phyloP scores from a whole-genome alignment of 2,113 vertebrate species.

The Poicephalus meyeri region DNA sequence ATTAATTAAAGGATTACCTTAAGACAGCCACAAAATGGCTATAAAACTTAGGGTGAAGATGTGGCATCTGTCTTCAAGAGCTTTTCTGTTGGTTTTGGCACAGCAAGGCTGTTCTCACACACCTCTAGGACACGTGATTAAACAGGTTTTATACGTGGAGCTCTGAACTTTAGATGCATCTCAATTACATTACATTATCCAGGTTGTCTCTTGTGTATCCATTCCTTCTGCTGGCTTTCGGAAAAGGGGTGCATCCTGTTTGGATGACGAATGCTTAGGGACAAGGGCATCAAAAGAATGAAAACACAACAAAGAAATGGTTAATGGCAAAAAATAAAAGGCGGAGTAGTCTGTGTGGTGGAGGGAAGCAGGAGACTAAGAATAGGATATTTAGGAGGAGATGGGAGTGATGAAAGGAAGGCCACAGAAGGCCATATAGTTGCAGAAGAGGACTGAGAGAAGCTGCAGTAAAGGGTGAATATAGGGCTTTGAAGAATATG shows the following conservation, averaged over 20 bases:
- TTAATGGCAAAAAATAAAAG: neutral
- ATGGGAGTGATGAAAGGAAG: rapidly evolving
- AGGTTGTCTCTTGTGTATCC: neutral
- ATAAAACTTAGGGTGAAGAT: neutral
- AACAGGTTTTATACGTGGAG: neutral
- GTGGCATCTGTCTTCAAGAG: neutral
- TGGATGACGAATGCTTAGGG: neutral
- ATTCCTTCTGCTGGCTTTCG: neutral
- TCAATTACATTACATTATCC: neutral
- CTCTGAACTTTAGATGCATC: neutral
- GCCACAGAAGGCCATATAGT: neutral
- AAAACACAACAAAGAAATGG: neutral
- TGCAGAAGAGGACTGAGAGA: neutral
- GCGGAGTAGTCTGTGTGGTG: neutral
- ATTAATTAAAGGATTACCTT: neutral
- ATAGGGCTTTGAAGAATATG: neutral
- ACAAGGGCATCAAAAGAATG: neutral
- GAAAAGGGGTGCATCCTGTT: neutral
- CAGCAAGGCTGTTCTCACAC: neutral
- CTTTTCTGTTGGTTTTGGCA: neutral
- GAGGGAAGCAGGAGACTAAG: neutral
- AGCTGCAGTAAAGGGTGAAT: neutral
- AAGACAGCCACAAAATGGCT: neutral
- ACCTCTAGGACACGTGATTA: neutral
- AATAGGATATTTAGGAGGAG: neutral